Evolutionary conservation across 64 coral and sea anemone genomes (phyloP).

Genomic region (Anthopleura sola): DNA sequence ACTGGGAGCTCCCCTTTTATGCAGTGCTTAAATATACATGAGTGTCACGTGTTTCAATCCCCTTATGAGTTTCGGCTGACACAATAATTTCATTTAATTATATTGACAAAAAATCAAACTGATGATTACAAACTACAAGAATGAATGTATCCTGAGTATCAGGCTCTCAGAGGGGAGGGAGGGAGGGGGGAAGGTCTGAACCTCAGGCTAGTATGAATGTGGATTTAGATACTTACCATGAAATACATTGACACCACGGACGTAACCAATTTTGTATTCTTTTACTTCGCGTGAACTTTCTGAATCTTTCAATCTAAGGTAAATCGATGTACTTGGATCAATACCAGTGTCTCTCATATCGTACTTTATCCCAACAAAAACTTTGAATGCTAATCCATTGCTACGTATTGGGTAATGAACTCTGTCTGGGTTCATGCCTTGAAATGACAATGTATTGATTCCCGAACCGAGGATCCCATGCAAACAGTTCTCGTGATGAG

Average conservation of each 20-base stretch:
- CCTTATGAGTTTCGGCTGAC: too few species aligned
- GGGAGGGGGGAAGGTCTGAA: too few species aligned
- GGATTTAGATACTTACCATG: constrained; percentile 20
- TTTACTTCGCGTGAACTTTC: constrained; percentile 21
- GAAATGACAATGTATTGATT: constrained; percentile 29
- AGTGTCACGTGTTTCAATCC: too few species aligned
- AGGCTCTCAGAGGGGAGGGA: too few species aligned
- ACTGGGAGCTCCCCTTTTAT: too few species aligned
- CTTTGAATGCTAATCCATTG: not conserved
- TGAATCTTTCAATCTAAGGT: constrained; percentile 12
- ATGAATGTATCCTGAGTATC: too few species aligned
- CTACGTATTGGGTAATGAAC: not conserved
- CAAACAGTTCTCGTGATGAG: constrained; percentile 3
- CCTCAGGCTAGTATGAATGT: too few species aligned
- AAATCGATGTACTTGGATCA: not conserved
- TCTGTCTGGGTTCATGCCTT: constrained; percentile 16
- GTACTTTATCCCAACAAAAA: constrained; percentile 23
- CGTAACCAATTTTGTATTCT: not conserved
- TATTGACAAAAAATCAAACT: too few species aligned
- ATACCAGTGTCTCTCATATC: constrained; percentile 14
- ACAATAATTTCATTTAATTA: too few species aligned
- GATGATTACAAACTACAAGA: too few species aligned
- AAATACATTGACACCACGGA: constrained; percentile 10
- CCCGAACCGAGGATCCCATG: not conserved
- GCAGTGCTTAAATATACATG: too few species aligned